phyloP scores from a whole-genome alignment of 2,113 vertebrate genomes.

The Dromas ardeola region DNA sequence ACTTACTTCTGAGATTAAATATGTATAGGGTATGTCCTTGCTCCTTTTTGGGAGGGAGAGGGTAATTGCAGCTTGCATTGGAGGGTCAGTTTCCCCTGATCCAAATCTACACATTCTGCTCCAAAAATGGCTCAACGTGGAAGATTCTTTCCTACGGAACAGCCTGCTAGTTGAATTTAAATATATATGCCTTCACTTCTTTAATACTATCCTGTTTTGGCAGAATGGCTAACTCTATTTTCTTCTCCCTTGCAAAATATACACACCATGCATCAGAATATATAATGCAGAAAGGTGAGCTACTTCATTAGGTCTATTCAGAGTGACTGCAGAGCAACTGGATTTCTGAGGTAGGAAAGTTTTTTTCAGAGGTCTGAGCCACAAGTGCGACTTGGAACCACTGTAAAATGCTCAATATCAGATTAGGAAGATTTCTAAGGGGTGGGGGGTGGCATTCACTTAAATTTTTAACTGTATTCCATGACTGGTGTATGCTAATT shows the following conservation, averaged over 20 bases:
- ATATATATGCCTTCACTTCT: conserved; percentile 36
- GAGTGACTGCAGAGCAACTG: conserved; percentile 59
- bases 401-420: neutral
- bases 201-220: conserved; percentile 27
- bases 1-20: conserved; percentile 12
- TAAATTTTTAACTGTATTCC: neutral
- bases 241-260: conserved; percentile 50
- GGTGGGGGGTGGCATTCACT: neutral
- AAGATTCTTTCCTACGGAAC: neutral
- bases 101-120: neutral
- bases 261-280: conserved; percentile 38
- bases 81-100: neutral
- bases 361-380: conserved; percentile 39
- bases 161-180: neutral
- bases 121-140: neutral
- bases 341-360: conserved; percentile 60
- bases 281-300: conserved; percentile 55
- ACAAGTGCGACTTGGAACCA: neutral
- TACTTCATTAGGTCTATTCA: conserved; percentile 54
- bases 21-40: neutral
- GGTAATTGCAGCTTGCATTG: neutral
- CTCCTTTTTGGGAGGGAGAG: conserved; percentile 9
- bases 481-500: neutral
- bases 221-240: conserved; percentile 43
- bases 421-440: neutral